These are phyloP conservation scores for Myiozetetes cayanensis DNA, from an alignment of 2,113 vertebrate species.

Conservation along the genomic window DNA sequence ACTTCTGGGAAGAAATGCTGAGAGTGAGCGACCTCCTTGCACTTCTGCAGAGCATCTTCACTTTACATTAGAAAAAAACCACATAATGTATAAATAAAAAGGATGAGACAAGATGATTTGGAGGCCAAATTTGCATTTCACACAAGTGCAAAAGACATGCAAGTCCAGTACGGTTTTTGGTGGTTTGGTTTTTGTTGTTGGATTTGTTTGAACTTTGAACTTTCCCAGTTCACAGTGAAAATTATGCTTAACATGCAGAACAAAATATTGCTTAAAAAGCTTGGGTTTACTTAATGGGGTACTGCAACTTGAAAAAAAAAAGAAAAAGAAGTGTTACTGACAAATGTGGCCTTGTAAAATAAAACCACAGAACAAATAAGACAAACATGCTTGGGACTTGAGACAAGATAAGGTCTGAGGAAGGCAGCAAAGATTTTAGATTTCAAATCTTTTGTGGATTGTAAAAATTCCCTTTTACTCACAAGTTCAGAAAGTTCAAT, in stretches of 20 bases:
- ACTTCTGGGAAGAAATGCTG: not conserved
- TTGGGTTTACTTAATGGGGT: not conserved
- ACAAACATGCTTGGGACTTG: not conserved
- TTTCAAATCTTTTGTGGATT: not conserved
- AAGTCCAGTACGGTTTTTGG: not conserved
- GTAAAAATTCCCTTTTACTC: not conserved
- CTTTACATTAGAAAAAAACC: not conserved
- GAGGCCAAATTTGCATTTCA: not conserved
- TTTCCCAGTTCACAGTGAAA: not conserved
- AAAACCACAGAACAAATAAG: not conserved
- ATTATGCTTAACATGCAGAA: not conserved
- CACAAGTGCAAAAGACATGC: not conserved
- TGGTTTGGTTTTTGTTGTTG: not conserved
- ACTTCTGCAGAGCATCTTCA: not conserved
- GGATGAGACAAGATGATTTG: not conserved
- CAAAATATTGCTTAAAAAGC: not conserved
- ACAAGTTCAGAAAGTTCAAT: not conserved
- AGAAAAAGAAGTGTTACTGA: not conserved
- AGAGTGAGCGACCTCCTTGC: not conserved
- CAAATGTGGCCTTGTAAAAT: not conserved
- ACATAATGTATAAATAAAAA: not conserved
- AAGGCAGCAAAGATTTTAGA: not conserved
- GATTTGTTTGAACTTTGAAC: not conserved
- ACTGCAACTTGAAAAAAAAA: not conserved
- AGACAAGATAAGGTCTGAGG: not conserved